Base-by-base conservation (phyloP, 2,888 invertebrate genomes). In the Caradrina kadenii region DNA sequence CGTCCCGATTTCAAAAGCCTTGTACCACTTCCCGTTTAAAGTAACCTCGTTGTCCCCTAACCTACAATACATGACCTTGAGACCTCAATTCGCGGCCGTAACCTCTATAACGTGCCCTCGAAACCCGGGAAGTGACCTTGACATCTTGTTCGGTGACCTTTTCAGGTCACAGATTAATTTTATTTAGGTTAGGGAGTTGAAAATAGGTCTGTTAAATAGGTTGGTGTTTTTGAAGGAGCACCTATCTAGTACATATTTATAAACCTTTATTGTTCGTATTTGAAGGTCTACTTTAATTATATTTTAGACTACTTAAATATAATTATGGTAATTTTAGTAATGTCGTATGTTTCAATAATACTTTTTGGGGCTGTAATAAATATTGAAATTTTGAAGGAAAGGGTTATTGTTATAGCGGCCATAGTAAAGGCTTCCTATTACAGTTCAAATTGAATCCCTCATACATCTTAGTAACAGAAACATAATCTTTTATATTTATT, bases 101-200 rank as follows among this genome's bases (percentile, higher is more conserved):
- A 31, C 82, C 82, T 71, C 69, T n/a, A 21, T 67, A 69, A 13
- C 60, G 69, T 63, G 83, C 80, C 84, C 86, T 74, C 81, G n/a
- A 80, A 74, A 60, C 61, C 62, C 72, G 53, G 52, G 60, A 55
- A 22, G 17, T 76, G 76, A 80, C 87, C 87, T 84, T 83, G 83
- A 76, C 76, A 69, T 73, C 60, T 19, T 48, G 17, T 60, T 17
- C n/a, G 8, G 42, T 54, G 76, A 73, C 81, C 82, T 82, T 69
- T 61, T n/a, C 2, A 66, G 54, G 42, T 45, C 60, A 61, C 58
- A 55, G 61, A 69, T 64, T 63, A 13, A 15, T 56, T 69, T 69
- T 69, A 69, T 77, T 62, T 69, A 69, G 76, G 80, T 80, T 50
- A 63, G 4, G 15, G 10, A 17, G 31, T 22, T 53, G 17, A 19